A percentile compares a stretch with the other conserved stretches of the same genome.
Evolutionary conservation across 2,113 vertebrate species (phyloP).

Genomic region (Chiloscyllium plagiosum): DNA sequence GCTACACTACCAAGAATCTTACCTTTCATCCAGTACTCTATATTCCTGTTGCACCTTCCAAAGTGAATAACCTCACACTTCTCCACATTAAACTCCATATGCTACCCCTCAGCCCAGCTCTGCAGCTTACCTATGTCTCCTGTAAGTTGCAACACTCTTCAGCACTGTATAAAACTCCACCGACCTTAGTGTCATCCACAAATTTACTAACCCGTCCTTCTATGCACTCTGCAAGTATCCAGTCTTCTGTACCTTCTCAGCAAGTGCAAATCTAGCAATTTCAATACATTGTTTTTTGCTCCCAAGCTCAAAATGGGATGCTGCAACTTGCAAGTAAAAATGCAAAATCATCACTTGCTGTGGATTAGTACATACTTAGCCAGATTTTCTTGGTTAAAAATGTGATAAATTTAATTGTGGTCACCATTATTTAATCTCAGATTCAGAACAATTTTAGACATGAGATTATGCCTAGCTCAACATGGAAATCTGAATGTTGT

Average conservation of each 20-base stretch:
- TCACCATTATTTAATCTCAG: neutral
- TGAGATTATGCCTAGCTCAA: neutral
- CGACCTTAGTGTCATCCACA: too few species aligned
- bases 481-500: neutral
- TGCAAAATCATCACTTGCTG: neutral
- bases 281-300: neutral
- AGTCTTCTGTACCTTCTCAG: neutral
- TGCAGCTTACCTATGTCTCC: too few species aligned
- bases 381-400: neutral
- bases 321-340: neutral
- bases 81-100: too few species aligned
- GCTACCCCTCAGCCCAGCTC: too few species aligned
- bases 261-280: neutral
- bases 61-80: too few species aligned
- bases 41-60: too few species aligned
- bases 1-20: too few species aligned
- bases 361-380: neutral
- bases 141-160: too few species aligned
- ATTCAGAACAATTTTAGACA: neutral
- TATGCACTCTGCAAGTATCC: neutral
- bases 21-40: too few species aligned
- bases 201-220: neutral
- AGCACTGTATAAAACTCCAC: too few species aligned
- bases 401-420: neutral
- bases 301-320: neutral